phyloP scores from a whole-genome alignment of 64 coral and sea anemone species.

The Exaiptasia diaphana region DNA sequence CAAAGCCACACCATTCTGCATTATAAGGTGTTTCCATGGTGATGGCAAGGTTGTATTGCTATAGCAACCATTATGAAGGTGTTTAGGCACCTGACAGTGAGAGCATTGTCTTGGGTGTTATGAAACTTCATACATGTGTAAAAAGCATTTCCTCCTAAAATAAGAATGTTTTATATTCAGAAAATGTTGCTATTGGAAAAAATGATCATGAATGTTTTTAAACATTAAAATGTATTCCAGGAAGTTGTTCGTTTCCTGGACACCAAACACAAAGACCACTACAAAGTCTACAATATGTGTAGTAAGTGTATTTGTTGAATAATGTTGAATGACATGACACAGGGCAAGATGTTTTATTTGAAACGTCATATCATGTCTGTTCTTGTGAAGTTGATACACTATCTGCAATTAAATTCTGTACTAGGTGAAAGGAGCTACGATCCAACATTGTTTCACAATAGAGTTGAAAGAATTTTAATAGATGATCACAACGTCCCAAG shows the following conservation, averaged over 20 bases:
- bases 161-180: neutral
- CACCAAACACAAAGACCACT: slow-evolving; percentile 86
- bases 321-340: too few species aligned
- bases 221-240: slow-evolving; percentile 3
- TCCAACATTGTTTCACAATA: slow-evolving; percentile 82
- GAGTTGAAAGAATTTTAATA: slow-evolving; percentile 85
- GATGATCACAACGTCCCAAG: slow-evolving; percentile 98
- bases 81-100: slow-evolving; percentile 17
- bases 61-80: neutral
- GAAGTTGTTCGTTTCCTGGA: slow-evolving; percentile 96
- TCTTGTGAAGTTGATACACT: too few species aligned
- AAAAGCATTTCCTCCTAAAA: neutral
- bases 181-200: neutral
- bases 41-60: neutral
- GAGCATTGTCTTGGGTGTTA: neutral
- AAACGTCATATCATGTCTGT: too few species aligned
- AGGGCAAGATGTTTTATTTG: too few species aligned
- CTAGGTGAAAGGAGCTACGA: slow-evolving; percentile 88
- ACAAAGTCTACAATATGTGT: slow-evolving; percentile 97
- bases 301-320: slow-evolving; percentile 51
- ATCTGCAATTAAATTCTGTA: too few species aligned
- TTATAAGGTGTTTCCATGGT: slow-evolving; percentile 4
- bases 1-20: too few species aligned
- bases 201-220: neutral
- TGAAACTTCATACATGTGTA: slow-evolving; percentile 4